Percentiles rank a stretch among this genome's conserved stretches.
Conservation (phyloP, 2,888 invertebrate species). For the Sisyra terminalis region DNA sequence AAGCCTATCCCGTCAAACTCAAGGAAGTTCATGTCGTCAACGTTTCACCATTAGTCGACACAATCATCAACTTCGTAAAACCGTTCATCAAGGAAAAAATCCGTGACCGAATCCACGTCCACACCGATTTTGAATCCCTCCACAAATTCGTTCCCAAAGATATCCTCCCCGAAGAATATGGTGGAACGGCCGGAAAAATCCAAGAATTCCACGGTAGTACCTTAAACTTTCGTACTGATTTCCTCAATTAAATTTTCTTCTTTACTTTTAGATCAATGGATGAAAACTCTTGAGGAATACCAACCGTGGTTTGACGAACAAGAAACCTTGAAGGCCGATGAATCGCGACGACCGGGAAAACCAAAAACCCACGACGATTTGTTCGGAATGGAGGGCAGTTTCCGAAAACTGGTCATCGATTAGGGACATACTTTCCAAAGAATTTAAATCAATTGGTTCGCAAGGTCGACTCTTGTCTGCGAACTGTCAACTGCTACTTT, state of each 20-base stretch:
- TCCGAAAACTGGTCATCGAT: constrained; percentile 71
- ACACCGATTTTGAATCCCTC: constrained; percentile 54
- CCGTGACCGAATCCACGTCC: constrained; percentile 64
- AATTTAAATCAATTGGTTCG: neutral
- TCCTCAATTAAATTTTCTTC: neutral
- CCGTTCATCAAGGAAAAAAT: constrained; percentile 81
- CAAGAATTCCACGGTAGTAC: constrained; percentile 52
- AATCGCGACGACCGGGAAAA: constrained; percentile 64
- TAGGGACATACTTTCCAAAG: constrained; percentile 21
- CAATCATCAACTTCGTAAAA: constrained; percentile 70
- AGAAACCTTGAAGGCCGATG: constrained; percentile 61
- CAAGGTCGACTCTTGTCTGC: neutral
- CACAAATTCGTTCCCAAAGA: constrained; percentile 66
- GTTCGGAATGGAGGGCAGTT: constrained; percentile 80
- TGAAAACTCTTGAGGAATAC: constrained; percentile 58
- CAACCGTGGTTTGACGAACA: constrained; percentile 69
- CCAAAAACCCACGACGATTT: constrained; percentile 74
- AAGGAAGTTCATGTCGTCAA: constrained; percentile 79
- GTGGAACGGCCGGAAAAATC: constrained; percentile 60
- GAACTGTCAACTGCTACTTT: no score
- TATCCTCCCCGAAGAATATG: constrained; percentile 67
- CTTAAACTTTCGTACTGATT: neutral
- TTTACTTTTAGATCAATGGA: constrained; percentile 49
- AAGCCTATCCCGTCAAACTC: constrained; percentile 76
- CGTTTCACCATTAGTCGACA: constrained; percentile 67